Evolutionary conservation across 2,888 invertebrate genomes (phyloP).

Genomic region (Troides aeacus): DNA sequence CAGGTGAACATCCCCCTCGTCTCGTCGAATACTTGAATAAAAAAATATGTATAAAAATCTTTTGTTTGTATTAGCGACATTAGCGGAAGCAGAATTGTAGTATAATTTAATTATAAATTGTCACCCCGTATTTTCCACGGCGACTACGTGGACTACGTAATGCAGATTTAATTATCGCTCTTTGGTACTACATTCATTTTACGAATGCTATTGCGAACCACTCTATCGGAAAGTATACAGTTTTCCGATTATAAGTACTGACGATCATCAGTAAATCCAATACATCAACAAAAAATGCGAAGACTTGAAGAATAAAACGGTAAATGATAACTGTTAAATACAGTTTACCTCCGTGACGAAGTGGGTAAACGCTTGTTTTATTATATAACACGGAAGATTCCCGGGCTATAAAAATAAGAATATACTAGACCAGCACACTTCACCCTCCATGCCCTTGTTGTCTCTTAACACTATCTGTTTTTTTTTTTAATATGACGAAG

Average conservation of each 20-base stretch:
- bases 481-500: too few species aligned
- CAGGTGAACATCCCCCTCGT: neutral
- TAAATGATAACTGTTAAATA: neutral
- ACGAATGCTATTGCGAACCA: constrained; percentile 49
- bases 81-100: constrained; percentile 65
- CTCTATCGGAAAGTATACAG: constrained; percentile 52
- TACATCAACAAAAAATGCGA: neutral
- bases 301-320: constrained; percentile 8
- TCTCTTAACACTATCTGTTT: too few species aligned
- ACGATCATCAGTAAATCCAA: constrained; percentile 29
- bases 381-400: too few species aligned
- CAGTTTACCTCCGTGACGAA: too few species aligned
- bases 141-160: constrained; percentile 51
- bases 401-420: too few species aligned
- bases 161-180: constrained; percentile 64
- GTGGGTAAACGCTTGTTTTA: too few species aligned
- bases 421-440: too few species aligned
- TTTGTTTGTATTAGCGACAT: constrained; percentile 65
- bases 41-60: too few species aligned
- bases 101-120: constrained; percentile 70
- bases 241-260: constrained; percentile 51
- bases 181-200: constrained; percentile 63
- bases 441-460: too few species aligned
- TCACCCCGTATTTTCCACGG: constrained; percentile 69
- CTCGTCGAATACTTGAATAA: too few species aligned